phyloP scores from a whole-genome alignment of 1,140 invertebrate species.

The Cyclargus thomasi region DNA sequence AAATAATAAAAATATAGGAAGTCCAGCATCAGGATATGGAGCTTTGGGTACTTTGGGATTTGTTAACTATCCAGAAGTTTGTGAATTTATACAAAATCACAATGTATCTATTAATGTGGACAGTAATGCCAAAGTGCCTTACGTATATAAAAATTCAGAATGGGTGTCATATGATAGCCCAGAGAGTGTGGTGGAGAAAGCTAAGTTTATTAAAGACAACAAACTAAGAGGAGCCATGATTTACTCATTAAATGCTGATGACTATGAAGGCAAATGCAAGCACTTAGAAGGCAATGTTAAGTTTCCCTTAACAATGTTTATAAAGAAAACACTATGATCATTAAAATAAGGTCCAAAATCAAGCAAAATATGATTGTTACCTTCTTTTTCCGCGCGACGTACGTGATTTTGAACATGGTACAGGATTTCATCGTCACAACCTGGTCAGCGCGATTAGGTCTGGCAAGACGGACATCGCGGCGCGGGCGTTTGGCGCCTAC shows the following conservation, averaged over 20 bases:
- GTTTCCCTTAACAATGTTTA: conserved; percentile 51
- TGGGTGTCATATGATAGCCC: conserved; percentile 94
- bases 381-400: conserved; percentile 60
- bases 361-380: conserved; percentile 33
- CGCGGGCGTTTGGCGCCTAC: conserved; percentile 27
- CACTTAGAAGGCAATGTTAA: conserved; percentile 26
- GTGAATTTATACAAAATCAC: conserved; percentile 76
- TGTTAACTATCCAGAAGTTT: conserved; percentile 81
- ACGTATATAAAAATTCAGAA: conserved; percentile 82
- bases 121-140: conserved; percentile 84
- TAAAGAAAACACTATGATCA: conserved; percentile 37
- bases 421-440: conserved; percentile 53
- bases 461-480: conserved; percentile 22
- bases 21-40: conserved; percentile 83
- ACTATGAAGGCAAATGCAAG: conserved; percentile 66
- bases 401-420: conserved; percentile 68
- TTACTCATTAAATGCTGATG: conserved; percentile 85
- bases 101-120: conserved; percentile 76
- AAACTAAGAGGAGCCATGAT: conserved; percentile 85
- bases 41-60: conserved; percentile 82
- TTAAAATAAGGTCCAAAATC: neutral
- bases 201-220: conserved; percentile 78
- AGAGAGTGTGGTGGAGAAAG: conserved; percentile 84
- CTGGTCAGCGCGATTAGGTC: conserved; percentile 13
- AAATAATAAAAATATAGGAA: conserved; percentile 79